phyloP scores from a whole-genome alignment of 1,140 invertebrate species.

The Drosophila cardini region DNA sequence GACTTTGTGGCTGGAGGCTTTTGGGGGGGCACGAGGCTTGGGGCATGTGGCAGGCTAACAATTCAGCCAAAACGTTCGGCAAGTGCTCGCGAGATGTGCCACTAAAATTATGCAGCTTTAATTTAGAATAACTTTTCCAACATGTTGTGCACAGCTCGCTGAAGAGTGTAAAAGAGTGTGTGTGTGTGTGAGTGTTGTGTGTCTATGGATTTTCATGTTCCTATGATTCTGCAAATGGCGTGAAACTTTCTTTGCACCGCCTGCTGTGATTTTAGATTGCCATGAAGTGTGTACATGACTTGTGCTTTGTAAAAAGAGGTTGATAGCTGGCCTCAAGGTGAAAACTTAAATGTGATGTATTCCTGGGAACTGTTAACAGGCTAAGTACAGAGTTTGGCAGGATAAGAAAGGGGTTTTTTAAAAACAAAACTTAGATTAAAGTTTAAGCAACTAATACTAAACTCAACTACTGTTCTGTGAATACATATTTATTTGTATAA shows the following conservation, averaged over 20 bases:
- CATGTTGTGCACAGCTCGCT: conserved; percentile 10
- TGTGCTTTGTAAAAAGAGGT: conserved; percentile 9
- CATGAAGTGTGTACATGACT: conserved; percentile 34
- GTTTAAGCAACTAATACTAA: no score
- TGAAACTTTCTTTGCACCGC: conserved; percentile 63
- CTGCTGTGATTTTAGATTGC: conserved; percentile 61
- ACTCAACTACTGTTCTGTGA: no score
- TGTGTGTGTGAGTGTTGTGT: neutral
- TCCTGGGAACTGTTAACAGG: no score
- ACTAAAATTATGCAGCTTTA: neutral
- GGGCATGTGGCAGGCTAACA: conserved; percentile 55
- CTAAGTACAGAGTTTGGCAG: no score
- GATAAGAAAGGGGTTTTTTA: no score
- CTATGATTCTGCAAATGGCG: conserved; percentile 72
- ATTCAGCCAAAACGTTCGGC: conserved; percentile 4
- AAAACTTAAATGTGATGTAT: no score
- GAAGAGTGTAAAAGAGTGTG: neutral
- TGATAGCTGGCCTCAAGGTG: neutral
- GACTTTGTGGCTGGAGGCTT: neutral
- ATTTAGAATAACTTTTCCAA: neutral
- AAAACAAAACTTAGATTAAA: no score
- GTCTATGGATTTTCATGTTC: conserved; percentile 16
- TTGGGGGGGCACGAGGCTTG: no score
- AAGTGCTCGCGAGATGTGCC: neutral
- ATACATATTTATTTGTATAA: no score